Evolutionary conservation across 2,797 vertebrate genomes (phyloP).

Genomic region (Spinus pinus): DNA sequence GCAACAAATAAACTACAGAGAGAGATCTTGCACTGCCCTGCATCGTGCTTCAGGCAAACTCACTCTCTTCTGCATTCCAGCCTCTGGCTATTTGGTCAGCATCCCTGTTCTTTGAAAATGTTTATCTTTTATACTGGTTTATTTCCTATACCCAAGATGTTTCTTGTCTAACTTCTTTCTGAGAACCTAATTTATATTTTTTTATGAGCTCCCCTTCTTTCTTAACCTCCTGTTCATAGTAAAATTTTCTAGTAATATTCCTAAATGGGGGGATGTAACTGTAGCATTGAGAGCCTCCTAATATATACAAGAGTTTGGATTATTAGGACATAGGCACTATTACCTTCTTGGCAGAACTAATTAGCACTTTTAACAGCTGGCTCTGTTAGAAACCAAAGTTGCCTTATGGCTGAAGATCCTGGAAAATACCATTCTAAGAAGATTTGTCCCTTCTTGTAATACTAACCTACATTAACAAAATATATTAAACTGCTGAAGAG

Average conservation of each 20-base stretch:
- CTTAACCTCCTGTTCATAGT: not conserved
- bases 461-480: not conserved
- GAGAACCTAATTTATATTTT: not conserved
- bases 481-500: not conserved
- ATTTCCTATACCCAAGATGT: not conserved
- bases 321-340: not conserved
- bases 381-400: not conserved
- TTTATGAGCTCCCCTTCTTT: not conserved
- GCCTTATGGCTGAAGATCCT: not conserved
- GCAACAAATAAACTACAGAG: slow-evolving; percentile 6
- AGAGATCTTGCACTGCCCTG: not conserved
- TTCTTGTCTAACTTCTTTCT: not conserved
- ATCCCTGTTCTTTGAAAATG: not conserved
- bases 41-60: not conserved
- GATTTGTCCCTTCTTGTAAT: not conserved
- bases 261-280: not conserved
- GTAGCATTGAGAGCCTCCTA: not conserved
- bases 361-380: not conserved
- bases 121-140: not conserved
- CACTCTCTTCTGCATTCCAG: not conserved
- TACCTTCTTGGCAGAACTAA: not conserved
- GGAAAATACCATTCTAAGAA: not conserved
- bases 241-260: not conserved
- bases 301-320: not conserved
- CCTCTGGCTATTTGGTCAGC: not conserved